Percentiles rank a stretch among this genome's conserved stretches.
Conservation (phyloP, 2,113 vertebrate genomes). For the Notothenia rossii region DNA sequence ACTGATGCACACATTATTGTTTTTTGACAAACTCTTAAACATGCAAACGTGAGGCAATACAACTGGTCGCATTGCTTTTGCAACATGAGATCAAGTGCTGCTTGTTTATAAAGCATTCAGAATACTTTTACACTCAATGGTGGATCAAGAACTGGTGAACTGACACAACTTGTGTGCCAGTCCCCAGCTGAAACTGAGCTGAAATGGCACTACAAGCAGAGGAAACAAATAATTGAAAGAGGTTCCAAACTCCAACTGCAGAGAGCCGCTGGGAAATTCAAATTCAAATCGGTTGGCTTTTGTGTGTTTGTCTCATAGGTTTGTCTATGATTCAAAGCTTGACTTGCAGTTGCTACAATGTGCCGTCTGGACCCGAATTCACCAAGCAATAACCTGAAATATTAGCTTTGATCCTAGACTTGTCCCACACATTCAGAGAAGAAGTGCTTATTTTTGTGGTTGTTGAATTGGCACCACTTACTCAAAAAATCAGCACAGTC, state of each 20-base stretch:
- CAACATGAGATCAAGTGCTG: constrained; percentile 23
- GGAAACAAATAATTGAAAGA: constrained; percentile 27
- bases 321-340: constrained; percentile 4
- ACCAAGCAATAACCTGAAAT: constrained; percentile 17
- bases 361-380: constrained; percentile 5
- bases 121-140: background rate
- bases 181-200: constrained; percentile 3
- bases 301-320: background rate
- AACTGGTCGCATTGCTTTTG: background rate
- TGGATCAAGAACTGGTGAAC: constrained; percentile 20
- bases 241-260: constrained; percentile 15
- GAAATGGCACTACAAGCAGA: constrained; percentile 14
- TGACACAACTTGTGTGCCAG: background rate
- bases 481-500: constrained; percentile 4
- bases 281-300: constrained; percentile 27
- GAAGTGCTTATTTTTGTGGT: background rate
- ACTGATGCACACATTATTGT: constrained; percentile 14
- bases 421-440: background rate
- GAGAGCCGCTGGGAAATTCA: constrained; percentile 29
- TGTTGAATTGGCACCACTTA: background rate
- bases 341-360: background rate
- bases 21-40: constrained; percentile 19
- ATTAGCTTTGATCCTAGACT: constrained; percentile 27
- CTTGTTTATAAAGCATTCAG: constrained; percentile 24
- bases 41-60: constrained; percentile 14